Evolutionary conservation across 2,888 invertebrate genomes (phyloP).

Genomic region (Mesoligia furuncula): DNA sequence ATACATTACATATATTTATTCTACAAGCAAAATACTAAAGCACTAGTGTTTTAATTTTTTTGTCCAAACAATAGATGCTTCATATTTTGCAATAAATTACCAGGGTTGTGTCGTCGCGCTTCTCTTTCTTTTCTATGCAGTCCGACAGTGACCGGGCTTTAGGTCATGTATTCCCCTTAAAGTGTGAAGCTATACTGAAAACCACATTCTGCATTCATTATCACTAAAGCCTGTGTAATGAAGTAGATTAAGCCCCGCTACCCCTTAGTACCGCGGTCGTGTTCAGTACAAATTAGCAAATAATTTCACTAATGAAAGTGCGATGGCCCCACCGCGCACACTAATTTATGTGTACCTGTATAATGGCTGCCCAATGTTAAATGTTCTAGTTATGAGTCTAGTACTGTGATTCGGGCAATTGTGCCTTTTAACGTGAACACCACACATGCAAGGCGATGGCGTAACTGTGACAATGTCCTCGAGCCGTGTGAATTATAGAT

Average conservation of each 20-base stretch:
- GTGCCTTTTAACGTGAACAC: conserved; percentile 63
- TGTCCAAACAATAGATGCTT: too few species aligned
- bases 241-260: conserved; percentile 81
- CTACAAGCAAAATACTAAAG: too few species aligned
- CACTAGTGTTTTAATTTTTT: too few species aligned
- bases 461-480: conserved; percentile 78
- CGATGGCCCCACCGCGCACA: conserved; percentile 71
- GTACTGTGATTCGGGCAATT: conserved; percentile 69
- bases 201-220: conserved; percentile 67
- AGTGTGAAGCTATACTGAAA: conserved; percentile 21
- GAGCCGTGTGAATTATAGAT: conserved; percentile 76
- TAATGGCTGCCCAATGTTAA: conserved; percentile 66
- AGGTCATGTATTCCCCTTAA: background rate
- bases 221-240: conserved; percentile 81
- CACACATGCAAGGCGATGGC: conserved; percentile 60
- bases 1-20: too few species aligned
- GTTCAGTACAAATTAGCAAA: conserved; percentile 85
- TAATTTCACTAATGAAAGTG: conserved; percentile 85
- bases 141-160: too few species aligned
- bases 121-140: too few species aligned
- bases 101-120: too few species aligned
- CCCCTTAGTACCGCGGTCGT: conserved; percentile 78
- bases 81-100: too few species aligned
- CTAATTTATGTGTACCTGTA: conserved; percentile 72
- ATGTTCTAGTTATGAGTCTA: conserved; percentile 71